phyloP scores from a whole-genome alignment of 2,888 invertebrate species.

The Cyclophora albipunctata region DNA sequence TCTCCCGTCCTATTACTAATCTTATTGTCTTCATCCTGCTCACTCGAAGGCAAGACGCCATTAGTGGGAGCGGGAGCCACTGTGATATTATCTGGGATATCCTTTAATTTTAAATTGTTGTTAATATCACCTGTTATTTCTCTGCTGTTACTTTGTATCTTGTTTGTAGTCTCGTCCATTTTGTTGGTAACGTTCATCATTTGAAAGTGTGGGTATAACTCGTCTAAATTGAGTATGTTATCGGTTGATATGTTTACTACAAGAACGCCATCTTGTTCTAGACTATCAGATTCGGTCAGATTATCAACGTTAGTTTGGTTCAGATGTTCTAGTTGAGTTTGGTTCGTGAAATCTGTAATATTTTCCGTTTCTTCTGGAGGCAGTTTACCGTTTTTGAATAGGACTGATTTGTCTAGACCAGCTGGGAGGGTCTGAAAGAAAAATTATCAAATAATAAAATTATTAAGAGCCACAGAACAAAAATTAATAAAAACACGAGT shows the following conservation, averaged over 20 bases:
- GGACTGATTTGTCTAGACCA: slow-evolving; percentile 56
- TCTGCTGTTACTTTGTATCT: slow-evolving; percentile 72
- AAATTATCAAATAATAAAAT: slow-evolving; percentile 1
- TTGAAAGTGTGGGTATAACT: slow-evolving; percentile 57
- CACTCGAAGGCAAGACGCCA: slow-evolving; percentile 55
- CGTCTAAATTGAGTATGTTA: slow-evolving; percentile 64
- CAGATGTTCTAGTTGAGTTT: slow-evolving; percentile 35
- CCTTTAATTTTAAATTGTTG: slow-evolving; percentile 62
- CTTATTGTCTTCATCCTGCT: slow-evolving; percentile 49
- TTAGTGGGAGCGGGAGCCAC: slow-evolving; percentile 67
- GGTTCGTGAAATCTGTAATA: slow-evolving; percentile 30
- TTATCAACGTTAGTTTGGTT: slow-evolving; percentile 56
- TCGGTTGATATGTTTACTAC: slow-evolving; percentile 65
- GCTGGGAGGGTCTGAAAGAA: slow-evolving; percentile 50
- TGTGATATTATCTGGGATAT: slow-evolving; percentile 60
- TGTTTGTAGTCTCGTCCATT: slow-evolving; percentile 68
- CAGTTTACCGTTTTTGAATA: slow-evolving; percentile 62
- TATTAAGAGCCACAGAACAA: too few relatives aligned
- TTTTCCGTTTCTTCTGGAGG: slow-evolving; percentile 52
- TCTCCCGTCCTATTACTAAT: slow-evolving; percentile 40
- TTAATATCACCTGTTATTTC: slow-evolving; percentile 71
- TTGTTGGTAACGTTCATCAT: slow-evolving; percentile 54
- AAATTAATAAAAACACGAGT: too few relatives aligned
- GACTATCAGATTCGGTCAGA: slow-evolving; percentile 62
- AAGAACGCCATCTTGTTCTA: slow-evolving; percentile 69